These are phyloP conservation scores for Harpagus bidentatus DNA, from an alignment of 2,113 vertebrate genomes.

Conservation along the genomic window DNA sequence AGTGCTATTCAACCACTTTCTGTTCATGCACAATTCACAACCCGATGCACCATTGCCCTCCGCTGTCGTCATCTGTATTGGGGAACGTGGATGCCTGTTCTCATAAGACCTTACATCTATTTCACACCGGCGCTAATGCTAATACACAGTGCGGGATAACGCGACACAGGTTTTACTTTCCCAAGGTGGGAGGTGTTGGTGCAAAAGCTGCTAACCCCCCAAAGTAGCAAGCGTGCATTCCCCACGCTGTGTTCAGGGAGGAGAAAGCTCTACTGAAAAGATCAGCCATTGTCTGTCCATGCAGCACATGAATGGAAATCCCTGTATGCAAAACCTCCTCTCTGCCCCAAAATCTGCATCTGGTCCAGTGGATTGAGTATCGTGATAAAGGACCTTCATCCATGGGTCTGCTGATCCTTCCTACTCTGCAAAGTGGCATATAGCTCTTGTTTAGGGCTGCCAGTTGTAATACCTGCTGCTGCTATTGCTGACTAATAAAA, in stretches of 20 bases:
- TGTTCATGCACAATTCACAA: neutral
- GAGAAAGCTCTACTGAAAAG: neutral
- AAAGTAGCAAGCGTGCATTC: accelerated
- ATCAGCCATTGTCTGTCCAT: accelerated
- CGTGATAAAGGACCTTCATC: neutral
- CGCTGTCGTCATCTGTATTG: accelerated
- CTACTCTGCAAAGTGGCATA: neutral
- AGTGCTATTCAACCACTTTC: neutral
- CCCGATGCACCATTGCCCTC: neutral
- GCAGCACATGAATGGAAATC: neutral
- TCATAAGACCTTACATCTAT: neutral
- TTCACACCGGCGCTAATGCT: neutral
- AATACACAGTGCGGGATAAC: accelerated
- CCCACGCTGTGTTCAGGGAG: neutral
- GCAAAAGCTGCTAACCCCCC: neutral
- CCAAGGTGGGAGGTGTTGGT: neutral
- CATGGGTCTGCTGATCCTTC: neutral
- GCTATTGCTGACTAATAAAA: neutral
- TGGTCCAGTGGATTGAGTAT: neutral
- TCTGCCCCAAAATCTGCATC: neutral
- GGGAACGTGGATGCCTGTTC: neutral
- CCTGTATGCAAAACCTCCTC: neutral
- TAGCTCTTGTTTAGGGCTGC: neutral
- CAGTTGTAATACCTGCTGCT: neutral
- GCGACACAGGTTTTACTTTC: accelerated